phyloP scores from a whole-genome alignment of 1,140 invertebrate species.

The Platyscapa corneri region DNA sequence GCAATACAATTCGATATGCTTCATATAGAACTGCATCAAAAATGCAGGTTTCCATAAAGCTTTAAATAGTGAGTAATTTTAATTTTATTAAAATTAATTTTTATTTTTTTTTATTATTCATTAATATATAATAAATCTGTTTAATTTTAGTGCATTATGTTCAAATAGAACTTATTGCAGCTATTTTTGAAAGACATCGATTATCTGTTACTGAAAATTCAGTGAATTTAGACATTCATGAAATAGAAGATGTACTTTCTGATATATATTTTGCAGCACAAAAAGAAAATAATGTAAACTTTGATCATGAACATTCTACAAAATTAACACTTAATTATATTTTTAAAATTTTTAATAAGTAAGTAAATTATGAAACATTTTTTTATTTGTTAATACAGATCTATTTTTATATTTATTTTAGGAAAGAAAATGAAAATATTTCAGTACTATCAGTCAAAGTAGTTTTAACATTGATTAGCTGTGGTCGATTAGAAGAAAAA shows the following conservation, averaged over 20 bases:
- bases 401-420: slow-evolving; percentile 57
- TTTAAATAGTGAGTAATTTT: slow-evolving; percentile 73
- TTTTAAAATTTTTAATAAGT: slow-evolving; percentile 75
- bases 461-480: slow-evolving; percentile 74
- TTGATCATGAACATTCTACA: slow-evolving; percentile 70
- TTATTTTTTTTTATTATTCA: slow-evolving; percentile 8
- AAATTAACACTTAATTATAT: slow-evolving; percentile 74
- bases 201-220: slow-evolving; percentile 74
- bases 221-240: slow-evolving; percentile 71
- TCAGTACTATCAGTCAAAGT: slow-evolving; percentile 76
- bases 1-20: slow-evolving; percentile 83
- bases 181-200: slow-evolving; percentile 76
- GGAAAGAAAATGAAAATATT: slow-evolving; percentile 71
- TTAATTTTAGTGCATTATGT: slow-evolving; percentile 75
- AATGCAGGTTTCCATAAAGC: slow-evolving; percentile 79
- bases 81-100: not conserved
- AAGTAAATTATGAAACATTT: slow-evolving; percentile 54
- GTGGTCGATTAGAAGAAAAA: slow-evolving; percentile 76
- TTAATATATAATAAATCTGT: slow-evolving; percentile 28
- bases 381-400: slow-evolving; percentile 35
- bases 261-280: slow-evolving; percentile 76
- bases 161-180: slow-evolving; percentile 73
- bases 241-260: slow-evolving; percentile 75
- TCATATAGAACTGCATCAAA: slow-evolving; percentile 87
- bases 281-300: slow-evolving; percentile 71